phyloP scores from a whole-genome alignment of 2,888 invertebrate species.

The Cabera pusaria region DNA sequence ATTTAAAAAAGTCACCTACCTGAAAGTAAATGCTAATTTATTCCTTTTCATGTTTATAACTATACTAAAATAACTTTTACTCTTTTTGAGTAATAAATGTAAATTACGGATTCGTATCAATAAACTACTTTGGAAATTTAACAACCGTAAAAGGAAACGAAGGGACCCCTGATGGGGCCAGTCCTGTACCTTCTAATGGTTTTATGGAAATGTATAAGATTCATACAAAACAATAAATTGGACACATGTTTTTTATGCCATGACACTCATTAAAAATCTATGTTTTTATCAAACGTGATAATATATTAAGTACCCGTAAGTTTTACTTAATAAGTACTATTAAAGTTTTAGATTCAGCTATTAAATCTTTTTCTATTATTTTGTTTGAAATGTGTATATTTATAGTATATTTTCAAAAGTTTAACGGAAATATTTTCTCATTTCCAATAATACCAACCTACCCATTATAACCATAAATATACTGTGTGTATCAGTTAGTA shows the following conservation, averaged over 20 bases:
- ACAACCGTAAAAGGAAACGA: constrained; percentile 2
- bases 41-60: constrained; percentile 10
- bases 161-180: constrained; percentile 9
- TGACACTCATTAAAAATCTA: constrained; percentile 22
- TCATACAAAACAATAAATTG: constrained; percentile 8
- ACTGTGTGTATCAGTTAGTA: too few species aligned
- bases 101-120: constrained; percentile 3
- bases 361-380: not conserved
- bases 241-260: constrained; percentile 14
- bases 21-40: too few species aligned
- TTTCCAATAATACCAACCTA: too few species aligned
- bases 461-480: too few species aligned
- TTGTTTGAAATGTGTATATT: not conserved
- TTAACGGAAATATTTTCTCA: too few species aligned
- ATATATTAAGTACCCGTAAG: too few species aligned
- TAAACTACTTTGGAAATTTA: constrained; percentile 17
- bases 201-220: too few species aligned
- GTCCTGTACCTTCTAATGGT: constrained; percentile 26
- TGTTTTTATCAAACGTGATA: too few species aligned
- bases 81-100: constrained; percentile 6
- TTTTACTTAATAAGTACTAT: too few species aligned
- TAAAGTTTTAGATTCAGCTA: constrained; percentile 4
- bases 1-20: too few species aligned
- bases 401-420: too few species aligned
- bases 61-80: constrained; percentile 16